These are phyloP conservation scores for Megaceryle torquata DNA, from an alignment of 2,113 vertebrate genomes.

Conservation along the genomic window DNA sequence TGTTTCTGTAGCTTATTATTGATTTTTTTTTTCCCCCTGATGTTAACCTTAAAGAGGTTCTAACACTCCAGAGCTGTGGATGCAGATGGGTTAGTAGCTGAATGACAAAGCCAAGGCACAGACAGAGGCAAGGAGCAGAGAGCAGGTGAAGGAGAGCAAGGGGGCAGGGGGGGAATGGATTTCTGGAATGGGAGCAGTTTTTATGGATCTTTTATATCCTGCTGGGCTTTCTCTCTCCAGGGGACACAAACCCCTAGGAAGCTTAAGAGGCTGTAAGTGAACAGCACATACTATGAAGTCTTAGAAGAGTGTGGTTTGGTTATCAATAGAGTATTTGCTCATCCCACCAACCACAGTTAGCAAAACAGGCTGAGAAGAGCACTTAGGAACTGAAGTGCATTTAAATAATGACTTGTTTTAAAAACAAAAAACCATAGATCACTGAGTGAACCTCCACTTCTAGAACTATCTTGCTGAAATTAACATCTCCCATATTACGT, in stretches of 20 bases:
- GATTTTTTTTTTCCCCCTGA: neutral
- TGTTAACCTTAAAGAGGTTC: neutral
- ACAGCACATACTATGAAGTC: neutral
- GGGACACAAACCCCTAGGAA: neutral
- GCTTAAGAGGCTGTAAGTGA: neutral
- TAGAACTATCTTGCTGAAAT: neutral
- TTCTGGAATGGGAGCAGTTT: neutral
- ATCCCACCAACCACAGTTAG: neutral
- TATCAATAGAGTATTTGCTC: neutral
- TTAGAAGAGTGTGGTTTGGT: neutral
- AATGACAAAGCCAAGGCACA: neutral
- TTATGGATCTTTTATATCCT: neutral
- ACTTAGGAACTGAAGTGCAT: neutral
- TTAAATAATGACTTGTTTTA: neutral
- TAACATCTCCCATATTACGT: neutral
- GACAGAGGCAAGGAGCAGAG: neutral
- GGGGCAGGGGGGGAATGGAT: fast-evolving
- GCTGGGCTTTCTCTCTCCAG: neutral
- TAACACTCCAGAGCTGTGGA: neutral
- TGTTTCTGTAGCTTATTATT: neutral
- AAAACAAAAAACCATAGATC: neutral
- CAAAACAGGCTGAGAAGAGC: neutral
- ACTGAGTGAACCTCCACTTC: neutral
- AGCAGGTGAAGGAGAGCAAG: neutral
- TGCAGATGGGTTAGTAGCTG: neutral